Conservation (phyloP, 2,797 vertebrate genomes). For the Neostethus bicornis region DNA sequence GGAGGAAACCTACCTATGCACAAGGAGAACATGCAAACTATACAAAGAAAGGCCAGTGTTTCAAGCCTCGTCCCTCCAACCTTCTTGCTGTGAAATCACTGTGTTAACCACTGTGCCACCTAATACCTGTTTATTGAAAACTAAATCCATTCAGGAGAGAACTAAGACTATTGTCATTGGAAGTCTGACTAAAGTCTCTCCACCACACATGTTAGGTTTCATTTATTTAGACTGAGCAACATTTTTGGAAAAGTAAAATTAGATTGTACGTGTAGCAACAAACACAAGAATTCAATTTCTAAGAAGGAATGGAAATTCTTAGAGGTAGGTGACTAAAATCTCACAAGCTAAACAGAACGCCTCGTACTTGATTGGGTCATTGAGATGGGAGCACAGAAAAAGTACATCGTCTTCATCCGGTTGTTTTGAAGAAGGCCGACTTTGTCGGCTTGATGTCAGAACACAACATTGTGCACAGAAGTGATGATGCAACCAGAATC, state of each 20-base stretch:
- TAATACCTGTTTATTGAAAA: no score
- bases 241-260: slow-evolving; percentile 9
- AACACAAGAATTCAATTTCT: slow-evolving; percentile 3
- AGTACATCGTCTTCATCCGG: slow-evolving; percentile 12
- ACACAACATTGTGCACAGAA: slow-evolving; percentile 13
- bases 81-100: no score
- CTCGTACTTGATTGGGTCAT: slow-evolving; percentile 10
- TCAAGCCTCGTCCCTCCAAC: no score
- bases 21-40: no score
- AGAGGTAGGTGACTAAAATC: background rate
- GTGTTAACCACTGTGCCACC: no score
- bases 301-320: slow-evolving; percentile 7
- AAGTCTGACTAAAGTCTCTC: no score
- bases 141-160: no score
- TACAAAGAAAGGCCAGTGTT: no score
- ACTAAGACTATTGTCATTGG: no score
- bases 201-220: no score
- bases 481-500: background rate
- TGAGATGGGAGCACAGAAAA: slow-evolving; percentile 10
- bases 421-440: slow-evolving; percentile 17
- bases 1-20: no score
- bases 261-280: slow-evolving; percentile 12
- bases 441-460: slow-evolving; percentile 65
- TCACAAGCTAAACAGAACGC: background rate
- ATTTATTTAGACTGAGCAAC: no score